Percentiles rank a stretch among this genome's conserved stretches.
phyloP scores from a whole-genome alignment of 2,888 invertebrate species.

The Agrotis puta region DNA sequence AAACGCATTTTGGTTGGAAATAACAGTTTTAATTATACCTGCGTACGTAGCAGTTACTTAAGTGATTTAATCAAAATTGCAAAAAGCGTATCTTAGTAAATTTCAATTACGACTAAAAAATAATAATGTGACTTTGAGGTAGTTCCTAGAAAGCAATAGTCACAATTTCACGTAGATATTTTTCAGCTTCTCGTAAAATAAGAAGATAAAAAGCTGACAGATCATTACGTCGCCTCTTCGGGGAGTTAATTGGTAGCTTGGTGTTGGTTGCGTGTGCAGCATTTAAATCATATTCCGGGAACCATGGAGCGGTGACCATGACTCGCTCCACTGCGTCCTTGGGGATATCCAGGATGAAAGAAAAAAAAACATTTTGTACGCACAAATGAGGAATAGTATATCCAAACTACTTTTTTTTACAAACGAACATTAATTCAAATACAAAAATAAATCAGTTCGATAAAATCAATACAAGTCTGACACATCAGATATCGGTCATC shows the following conservation, averaged over 20 bases:
- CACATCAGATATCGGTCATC: background rate
- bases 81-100: slow-evolving; percentile 16
- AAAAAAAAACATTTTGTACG: slow-evolving; percentile 23
- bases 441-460: too few relatives aligned
- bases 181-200: slow-evolving; percentile 34
- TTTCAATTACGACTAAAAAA: slow-evolving; percentile 1
- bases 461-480: background rate
- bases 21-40: slow-evolving; percentile 46
- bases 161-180: slow-evolving; percentile 27
- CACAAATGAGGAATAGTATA: background rate
- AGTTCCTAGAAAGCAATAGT: slow-evolving; percentile 13
- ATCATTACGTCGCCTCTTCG: slow-evolving; percentile 58
- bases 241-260: slow-evolving; percentile 53
- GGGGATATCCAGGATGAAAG: slow-evolving; percentile 57
- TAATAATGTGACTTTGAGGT: background rate
- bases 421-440: too few relatives aligned
- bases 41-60: slow-evolving; percentile 10
- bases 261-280: slow-evolving; percentile 66
- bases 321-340: slow-evolving; percentile 69
- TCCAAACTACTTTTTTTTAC: background rate
- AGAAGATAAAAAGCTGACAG: slow-evolving; percentile 49
- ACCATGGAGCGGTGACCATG: slow-evolving; percentile 72
- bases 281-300: slow-evolving; percentile 79
- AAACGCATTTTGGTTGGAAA: slow-evolving; percentile 41
- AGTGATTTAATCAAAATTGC: slow-evolving; percentile 5